Evolutionary conservation across 2,888 invertebrate species (phyloP).

Genomic region (Pharmacophagus antenor): DNA sequence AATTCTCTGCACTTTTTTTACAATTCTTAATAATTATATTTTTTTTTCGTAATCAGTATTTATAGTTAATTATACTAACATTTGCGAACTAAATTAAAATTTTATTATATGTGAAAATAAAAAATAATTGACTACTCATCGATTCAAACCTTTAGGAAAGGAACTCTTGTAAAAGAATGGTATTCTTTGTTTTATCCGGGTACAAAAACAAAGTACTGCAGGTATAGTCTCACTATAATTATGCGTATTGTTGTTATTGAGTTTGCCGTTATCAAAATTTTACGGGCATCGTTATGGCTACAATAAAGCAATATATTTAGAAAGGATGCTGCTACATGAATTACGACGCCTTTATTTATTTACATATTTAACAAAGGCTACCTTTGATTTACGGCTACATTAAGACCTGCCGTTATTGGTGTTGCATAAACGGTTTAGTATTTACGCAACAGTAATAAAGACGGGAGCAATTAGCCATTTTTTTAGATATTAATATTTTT

Average conservation of each 20-base stretch:
- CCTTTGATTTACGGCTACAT: conserved; percentile 13
- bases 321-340: conserved; percentile 31
- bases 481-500: not conserved
- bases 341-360: conserved; percentile 34
- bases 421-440: not conserved
- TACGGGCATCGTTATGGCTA: conserved; percentile 30
- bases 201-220: not conserved
- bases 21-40: no score
- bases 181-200: not conserved
- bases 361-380: conserved; percentile 27
- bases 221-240: not conserved
- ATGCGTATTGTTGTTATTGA: conserved; percentile 9
- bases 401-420: not conserved
- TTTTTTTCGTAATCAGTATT: no score
- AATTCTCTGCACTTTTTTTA: no score
- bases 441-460: not conserved
- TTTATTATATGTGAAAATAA: no score
- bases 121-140: no score
- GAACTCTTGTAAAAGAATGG: no score
- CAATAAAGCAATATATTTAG: conserved; percentile 37
- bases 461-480: not conserved
- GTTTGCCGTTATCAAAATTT: conserved; percentile 32
- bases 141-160: no score
- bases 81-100: no score
- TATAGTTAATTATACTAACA: no score